phyloP scores from a whole-genome alignment of 2,888 invertebrate species.

The Camponotus fellah region DNA sequence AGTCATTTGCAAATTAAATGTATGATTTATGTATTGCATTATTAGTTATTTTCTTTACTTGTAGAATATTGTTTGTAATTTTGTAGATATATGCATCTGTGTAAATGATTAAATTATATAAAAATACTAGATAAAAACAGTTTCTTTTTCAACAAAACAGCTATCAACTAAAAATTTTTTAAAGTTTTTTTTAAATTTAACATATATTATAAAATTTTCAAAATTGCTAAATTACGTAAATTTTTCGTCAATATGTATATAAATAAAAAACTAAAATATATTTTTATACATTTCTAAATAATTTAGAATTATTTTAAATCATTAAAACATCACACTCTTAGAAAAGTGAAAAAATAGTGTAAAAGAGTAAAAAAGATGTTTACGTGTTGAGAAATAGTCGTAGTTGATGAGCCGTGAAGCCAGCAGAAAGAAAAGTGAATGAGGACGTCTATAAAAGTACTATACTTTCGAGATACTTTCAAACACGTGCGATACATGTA shows the following conservation, averaged over 20 bases:
- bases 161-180: neutral
- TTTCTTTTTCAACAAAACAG: neutral
- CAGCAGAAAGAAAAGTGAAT: slow-evolving; percentile 34
- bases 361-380: neutral
- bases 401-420: slow-evolving; percentile 16
- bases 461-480: slow-evolving; percentile 47
- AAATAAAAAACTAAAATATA: neutral
- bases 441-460: slow-evolving; percentile 50
- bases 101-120: neutral
- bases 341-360: too few species aligned
- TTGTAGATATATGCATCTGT: neutral
- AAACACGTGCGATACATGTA: neutral
- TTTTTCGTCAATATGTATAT: neutral
- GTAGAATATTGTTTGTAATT: neutral
- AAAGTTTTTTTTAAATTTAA: neutral
- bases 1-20: neutral
- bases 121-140: neutral
- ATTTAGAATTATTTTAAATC: neutral
- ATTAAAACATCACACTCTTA: neutral
- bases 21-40: neutral
- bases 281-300: neutral
- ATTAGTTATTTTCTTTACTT: slow-evolving; percentile 30
- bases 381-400: neutral
- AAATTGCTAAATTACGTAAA: neutral
- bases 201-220: neutral